These are phyloP conservation scores for Catocala fraxini DNA, from an alignment of 2,888 invertebrate species.

Conservation along the genomic window DNA sequence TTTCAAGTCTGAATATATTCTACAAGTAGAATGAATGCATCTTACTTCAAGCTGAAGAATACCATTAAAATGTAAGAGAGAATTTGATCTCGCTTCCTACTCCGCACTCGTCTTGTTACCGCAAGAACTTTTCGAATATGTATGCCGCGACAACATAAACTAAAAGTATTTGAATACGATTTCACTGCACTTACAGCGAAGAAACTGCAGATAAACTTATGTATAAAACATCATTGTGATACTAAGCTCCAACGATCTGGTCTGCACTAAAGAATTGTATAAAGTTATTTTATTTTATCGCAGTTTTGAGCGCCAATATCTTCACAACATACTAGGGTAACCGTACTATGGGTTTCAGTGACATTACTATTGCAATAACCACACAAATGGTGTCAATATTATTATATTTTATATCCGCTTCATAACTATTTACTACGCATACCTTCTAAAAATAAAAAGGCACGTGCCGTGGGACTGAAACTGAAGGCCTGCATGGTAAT, in stretches of 20 bases:
- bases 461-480: too few relatives aligned
- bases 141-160: constrained; percentile 6
- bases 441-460: too few relatives aligned
- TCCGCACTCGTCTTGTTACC: constrained; percentile 1
- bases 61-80: constrained; percentile 13
- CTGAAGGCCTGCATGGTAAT: too few relatives aligned
- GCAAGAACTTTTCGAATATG: constrained; percentile 5
- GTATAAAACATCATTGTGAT: constrained; percentile 41
- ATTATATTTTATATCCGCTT: too few relatives aligned
- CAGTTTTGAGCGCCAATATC: constrained; percentile 2
- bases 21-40: not conserved
- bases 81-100: not conserved
- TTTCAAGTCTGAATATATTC: too few relatives aligned
- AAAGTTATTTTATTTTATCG: constrained; percentile 24
- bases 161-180: constrained; percentile 13
- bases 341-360: constrained; percentile 1
- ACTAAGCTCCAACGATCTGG: constrained; percentile 23
- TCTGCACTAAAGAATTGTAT: constrained; percentile 22
- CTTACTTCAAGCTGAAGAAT: not conserved
- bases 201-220: constrained; percentile 35
- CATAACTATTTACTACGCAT: too few relatives aligned
- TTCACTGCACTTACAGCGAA: constrained; percentile 20
- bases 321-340: not conserved
- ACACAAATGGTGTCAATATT: too few relatives aligned
- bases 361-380: not conserved